Conservation (phyloP, 2,888 invertebrate species). For the Hoplodrina blanda region DNA sequence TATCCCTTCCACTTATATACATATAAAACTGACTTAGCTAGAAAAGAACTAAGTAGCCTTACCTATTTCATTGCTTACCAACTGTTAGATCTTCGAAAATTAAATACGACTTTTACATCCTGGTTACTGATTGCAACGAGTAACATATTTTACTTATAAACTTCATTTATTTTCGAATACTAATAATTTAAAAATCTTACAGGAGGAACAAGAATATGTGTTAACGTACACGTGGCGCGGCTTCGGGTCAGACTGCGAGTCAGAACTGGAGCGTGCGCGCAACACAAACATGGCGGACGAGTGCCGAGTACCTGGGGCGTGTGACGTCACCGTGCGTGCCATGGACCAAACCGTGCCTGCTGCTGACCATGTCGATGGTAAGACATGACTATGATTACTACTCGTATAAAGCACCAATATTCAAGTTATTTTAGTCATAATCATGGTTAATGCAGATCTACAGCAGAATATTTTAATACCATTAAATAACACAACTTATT, state of each 20-base stretch:
- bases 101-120: no score
- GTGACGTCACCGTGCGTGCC: conserved; percentile 67
- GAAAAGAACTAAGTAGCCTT: no score
- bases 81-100: no score
- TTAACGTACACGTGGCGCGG: conserved; percentile 87
- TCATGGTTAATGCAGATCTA: no score
- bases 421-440: no score
- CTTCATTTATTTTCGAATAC: background rate
- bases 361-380: conserved; percentile 82
- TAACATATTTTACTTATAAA: no score
- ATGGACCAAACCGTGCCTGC: conserved; percentile 85
- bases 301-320: conserved; percentile 79
- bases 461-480: no score
- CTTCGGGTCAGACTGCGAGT: conserved; percentile 92
- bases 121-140: no score
- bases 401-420: background rate
- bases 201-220: conserved; percentile 88
- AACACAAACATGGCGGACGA: conserved; percentile 81
- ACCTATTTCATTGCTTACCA: no score
- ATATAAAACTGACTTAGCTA: no score
- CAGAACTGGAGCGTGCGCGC: conserved; percentile 74
- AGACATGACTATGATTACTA: conserved; percentile 13
- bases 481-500: background rate
- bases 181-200: conserved; percentile 49
- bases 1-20: no score